Percentiles rank a stretch among this genome's conserved stretches.
Conservation (phyloP, 2,113 vertebrate species). For the Indicator maculatus region DNA sequence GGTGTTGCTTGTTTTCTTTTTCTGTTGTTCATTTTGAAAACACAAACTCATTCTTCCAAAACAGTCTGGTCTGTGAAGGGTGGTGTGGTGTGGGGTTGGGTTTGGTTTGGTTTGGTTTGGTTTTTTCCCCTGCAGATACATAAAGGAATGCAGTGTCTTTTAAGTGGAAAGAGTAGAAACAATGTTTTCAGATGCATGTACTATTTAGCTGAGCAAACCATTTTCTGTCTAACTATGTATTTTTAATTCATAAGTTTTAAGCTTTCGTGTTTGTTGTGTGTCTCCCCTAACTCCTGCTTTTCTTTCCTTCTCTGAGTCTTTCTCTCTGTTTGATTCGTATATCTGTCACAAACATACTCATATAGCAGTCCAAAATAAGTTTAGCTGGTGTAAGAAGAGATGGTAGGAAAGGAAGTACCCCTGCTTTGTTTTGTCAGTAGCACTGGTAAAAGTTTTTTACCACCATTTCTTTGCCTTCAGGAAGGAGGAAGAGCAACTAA, state of each 20-base stretch:
- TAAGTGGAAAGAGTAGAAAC: neutral
- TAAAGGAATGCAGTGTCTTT: neutral
- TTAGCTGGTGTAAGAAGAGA: neutral
- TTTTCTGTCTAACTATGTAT: slow-evolving; percentile 11
- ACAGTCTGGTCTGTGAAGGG: neutral
- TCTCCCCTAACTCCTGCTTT: neutral
- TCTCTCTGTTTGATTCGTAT: slow-evolving; percentile 41
- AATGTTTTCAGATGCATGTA: neutral
- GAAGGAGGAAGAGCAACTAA: neutral
- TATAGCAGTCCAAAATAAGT: slow-evolving; percentile 26
- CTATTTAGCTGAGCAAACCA: neutral
- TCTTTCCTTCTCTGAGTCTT: neutral
- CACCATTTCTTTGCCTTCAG: neutral
- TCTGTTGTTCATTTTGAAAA: neutral
- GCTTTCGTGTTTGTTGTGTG: slow-evolving; percentile 6
- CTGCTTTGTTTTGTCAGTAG: neutral
- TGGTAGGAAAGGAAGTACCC: neutral
- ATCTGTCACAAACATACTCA: slow-evolving; percentile 12
- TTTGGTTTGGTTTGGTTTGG: neutral
- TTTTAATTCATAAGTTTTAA: slow-evolving; percentile 35
- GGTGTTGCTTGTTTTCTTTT: neutral
- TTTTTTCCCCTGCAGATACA: neutral
- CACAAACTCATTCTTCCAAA: neutral
- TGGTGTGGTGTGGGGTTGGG: neutral
- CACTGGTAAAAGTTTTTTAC: neutral